Base-by-base conservation (phyloP, 2,888 invertebrate genomes). In the Eurytoma adleriae region DNA sequence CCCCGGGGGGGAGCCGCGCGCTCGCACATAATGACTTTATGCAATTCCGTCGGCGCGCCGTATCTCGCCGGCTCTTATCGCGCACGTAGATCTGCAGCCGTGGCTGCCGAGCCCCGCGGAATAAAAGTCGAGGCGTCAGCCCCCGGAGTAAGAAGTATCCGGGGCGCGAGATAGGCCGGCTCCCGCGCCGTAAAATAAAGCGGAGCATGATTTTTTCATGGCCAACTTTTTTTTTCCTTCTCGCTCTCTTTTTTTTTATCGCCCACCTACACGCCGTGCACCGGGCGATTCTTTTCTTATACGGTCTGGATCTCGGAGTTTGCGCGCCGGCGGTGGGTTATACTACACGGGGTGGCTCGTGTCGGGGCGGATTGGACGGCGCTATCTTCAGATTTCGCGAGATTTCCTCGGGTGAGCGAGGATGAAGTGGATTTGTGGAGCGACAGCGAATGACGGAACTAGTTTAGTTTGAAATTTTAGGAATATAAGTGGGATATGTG, bases 251-350 rank as follows among this genome's bases (percentile, higher is more conserved):
- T 40, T 61, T 56, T 75, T 83, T 82, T 82, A 83, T 83, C 84
- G 78, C 56, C 24, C 50, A 14, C 20, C 20, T 3, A 54, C 54
- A 54, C 68, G 68, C 79, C 69, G 73, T n/a, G n/a, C n/a, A 4
- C 16, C 64, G 69, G 78, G 81, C 74, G 77, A 80, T 71, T 75
- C 81, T 71, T 81, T 82, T 83, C 78, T 80, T 78, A 40, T 7
- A 7, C 40, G 5, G 40, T 40, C 40, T 4, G 5, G 40, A 40
- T 40, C 40, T 3, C 40, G 5, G 40, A 40, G 40, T 40, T 40
- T 7, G 40, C 40, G 40, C 40, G 40, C 7, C 40, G 40, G 40
- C 40, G 40, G 40, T 4, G 4, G 40, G 40, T 40, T 40, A 40
- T n/a, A n/a, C 40, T 40, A 40, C 40, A 4, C 40, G 40, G 40